Evolutionary conservation across 1,140 invertebrate species (phyloP).

Genomic region (Philaenus spumarius): DNA sequence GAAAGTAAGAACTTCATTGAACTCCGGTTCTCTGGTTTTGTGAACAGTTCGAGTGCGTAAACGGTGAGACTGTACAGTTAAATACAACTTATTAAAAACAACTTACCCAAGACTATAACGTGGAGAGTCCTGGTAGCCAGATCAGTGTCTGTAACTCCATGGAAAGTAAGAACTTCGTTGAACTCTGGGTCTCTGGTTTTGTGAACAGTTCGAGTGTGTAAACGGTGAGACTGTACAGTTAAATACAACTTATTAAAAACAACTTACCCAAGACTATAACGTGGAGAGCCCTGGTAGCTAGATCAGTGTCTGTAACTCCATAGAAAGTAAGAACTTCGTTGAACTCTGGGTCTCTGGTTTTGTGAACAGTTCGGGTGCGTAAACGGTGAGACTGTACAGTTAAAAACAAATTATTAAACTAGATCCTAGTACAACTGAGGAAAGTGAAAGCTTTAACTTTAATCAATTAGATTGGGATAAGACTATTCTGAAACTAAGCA

Average conservation of each 20-base stretch:
- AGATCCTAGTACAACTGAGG: background rate
- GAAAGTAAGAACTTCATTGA: constrained; percentile 88
- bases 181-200: constrained; percentile 91
- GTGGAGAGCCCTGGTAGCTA: constrained; percentile 62
- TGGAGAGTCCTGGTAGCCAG: constrained; percentile 63
- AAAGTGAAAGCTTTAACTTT: background rate
- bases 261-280: constrained; percentile 55
- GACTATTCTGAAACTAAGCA: background rate
- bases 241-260: too few relatives aligned
- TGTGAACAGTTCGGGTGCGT: constrained; percentile 82
- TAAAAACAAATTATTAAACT: background rate
- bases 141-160: constrained; percentile 77
- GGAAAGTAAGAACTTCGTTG: constrained; percentile 87
- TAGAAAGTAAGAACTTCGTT: constrained; percentile 89
- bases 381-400: constrained; percentile 57
- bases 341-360: constrained; percentile 89
- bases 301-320: constrained; percentile 73
- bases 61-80: constrained; percentile 53
- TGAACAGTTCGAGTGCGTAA: constrained; percentile 82
- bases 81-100: too few relatives aligned
- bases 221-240: constrained; percentile 53
- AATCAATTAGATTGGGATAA: background rate
- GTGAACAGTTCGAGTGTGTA: constrained; percentile 81
- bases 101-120: constrained; percentile 54
- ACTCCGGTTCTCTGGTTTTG: constrained; percentile 89